Base-by-base conservation (phyloP, 2,888 invertebrate genomes). In the Itoplectis maculator region DNA sequence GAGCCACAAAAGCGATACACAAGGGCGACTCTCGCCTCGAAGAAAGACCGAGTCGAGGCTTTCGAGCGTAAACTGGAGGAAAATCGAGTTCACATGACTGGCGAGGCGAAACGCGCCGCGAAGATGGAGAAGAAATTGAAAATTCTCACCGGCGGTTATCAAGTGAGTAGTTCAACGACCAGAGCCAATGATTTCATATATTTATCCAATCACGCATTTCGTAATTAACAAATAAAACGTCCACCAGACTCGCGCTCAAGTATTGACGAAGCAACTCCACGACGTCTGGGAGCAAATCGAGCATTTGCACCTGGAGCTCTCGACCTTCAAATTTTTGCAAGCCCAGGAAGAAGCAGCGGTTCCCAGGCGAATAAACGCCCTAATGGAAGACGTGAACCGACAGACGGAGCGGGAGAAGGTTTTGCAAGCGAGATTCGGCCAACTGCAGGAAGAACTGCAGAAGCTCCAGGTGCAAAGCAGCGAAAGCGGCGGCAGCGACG, bases 81-180 rank as follows among this genome's bases (percentile, higher is more conserved):
- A 91, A 99, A 99, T 93, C 95, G 99, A 85, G 95, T 95, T 80
- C 99, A 99, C 93, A 99, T 99, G 99, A 97, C 98, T 0, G 96
- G 96, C 86, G 98, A 99, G 93, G 99, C 99, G 0, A 99, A 99
- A 93, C 95, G 96, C 79, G 99, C 99, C 69, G 98, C 98, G 0
- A 99, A 99, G 93, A 96, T 99, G 95, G 99, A 99, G 93, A 99
- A 99, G 93, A 99, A 99, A 93, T 93, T 99, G 35, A 96, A 98
- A 93, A 97, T 99, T 77, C 94, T 99, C n/a, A 97, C 99, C 4
- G 99, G 97, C 8, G 98, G 98, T 8, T 98, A 98, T 93, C 97
- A 97, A 94, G 95, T 95, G 86, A 82, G 84, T 35, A 49, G 18
- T 35, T 20, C 65, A 11, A 42, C 8, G 3, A 37, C n/a, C 18